Conservation (phyloP, 2,113 vertebrate genomes). For the Poeciliopsis occidentalis region DNA sequence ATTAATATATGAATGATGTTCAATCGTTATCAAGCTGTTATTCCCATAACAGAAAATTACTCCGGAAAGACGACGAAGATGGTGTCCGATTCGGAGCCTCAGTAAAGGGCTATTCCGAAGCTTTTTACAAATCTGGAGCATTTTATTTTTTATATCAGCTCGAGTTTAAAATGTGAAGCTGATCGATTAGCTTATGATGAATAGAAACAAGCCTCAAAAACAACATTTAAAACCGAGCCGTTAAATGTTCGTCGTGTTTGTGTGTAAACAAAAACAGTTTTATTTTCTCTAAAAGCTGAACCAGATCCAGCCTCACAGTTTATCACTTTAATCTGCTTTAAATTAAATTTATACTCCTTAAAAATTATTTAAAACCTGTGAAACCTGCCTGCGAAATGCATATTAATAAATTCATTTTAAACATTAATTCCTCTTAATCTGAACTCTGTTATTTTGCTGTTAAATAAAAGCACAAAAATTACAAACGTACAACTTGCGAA, state of each 20-base stretch:
- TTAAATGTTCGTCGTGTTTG: neutral
- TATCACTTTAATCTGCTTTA: neutral
- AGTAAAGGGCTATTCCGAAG: neutral
- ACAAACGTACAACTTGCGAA: no score
- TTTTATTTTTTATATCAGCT: neutral
- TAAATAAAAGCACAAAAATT: no score
- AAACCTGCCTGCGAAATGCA: no score
- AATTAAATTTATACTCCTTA: neutral
- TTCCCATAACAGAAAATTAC: neutral
- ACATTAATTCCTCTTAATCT: no score
- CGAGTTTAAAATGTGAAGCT: neutral
- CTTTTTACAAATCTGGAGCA: neutral
- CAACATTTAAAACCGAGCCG: neutral
- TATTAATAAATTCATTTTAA: no score
- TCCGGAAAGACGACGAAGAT: neutral
- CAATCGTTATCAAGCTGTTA: neutral
- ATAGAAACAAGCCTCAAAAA: neutral
- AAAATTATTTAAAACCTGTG: no score
- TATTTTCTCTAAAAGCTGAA: neutral
- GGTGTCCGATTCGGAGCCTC: neutral
- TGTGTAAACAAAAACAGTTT: neutral
- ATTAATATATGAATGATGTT: neutral
- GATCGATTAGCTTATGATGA: no score
- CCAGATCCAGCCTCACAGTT: neutral
- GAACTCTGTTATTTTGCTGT: no score